Evolutionary conservation across 2,888 invertebrate genomes (phyloP).

Genomic region (Agrochola circellaris): DNA sequence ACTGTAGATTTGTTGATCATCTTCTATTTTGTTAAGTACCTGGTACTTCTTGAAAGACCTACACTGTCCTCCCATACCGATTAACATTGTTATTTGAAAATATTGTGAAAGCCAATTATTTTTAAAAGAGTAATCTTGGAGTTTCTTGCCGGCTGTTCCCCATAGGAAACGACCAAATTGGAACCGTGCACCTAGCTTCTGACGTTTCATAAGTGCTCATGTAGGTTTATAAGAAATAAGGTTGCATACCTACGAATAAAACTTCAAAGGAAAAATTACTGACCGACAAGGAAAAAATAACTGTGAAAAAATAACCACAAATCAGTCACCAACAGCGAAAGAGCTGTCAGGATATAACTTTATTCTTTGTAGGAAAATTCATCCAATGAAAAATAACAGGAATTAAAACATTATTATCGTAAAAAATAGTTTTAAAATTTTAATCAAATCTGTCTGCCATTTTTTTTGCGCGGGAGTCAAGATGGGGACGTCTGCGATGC

Average conservation of each 20-base stretch:
- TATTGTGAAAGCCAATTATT: no score
- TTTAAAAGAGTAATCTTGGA: no score
- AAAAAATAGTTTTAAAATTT: constrained; percentile 27
- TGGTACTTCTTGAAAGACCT: no score
- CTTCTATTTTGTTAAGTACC: no score
- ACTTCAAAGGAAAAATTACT: constrained; percentile 4
- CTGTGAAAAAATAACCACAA: neutral
- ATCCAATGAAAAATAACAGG: constrained; percentile 22
- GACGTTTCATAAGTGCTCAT: no score
- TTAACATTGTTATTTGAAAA: no score
- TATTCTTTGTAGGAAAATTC: constrained; percentile 5
- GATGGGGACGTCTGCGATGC: constrained; percentile 89
- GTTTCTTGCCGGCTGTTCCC: no score
- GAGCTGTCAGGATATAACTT: constrained; percentile 30
- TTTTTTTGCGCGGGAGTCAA: constrained; percentile 65
- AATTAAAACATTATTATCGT: constrained; percentile 31
- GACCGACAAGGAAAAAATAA: constrained; percentile 32
- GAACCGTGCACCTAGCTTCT: no score
- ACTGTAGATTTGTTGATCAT: no score
- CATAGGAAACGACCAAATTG: no score
- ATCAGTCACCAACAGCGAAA: constrained; percentile 11
- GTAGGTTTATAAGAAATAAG: no score
- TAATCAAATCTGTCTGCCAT: constrained; percentile 6
- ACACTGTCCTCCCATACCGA: no score
- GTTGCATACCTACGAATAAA: neutral